Evolutionary conservation across 2,113 vertebrate species (phyloP), one percentile per base, ranked within the genome.

Genomic region (Atrichornis clamosus): DNA sequence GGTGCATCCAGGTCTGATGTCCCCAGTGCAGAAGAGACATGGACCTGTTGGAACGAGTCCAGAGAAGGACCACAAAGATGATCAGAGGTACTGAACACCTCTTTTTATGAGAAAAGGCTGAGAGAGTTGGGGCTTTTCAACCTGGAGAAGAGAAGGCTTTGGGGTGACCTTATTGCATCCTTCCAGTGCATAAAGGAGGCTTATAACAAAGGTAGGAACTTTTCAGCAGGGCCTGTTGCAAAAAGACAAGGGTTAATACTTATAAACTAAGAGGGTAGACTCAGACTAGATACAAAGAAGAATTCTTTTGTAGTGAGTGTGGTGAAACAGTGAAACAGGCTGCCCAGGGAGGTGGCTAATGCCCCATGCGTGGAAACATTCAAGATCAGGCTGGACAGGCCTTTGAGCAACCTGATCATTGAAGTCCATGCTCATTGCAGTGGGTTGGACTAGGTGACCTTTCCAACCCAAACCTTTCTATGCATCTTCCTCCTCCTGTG

Each of bases 31-130:
- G 5, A 2, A 41, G 1, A 1, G 15, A 23, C 12, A 30, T 4
- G 12, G 63, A 33, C 1, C 21, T 53, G 7, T 1, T 58, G 47
- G 11, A 64, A 1, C 0, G 0, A 11, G 16, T 2, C 59, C 32
- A 63, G 39, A 7, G 13, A 3, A 35, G 37, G 33, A 18, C 9
- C 42, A 41, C 14, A 2, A 15, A 42, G 13, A 20, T 6, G 3
- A 10, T 35, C 13, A 41, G 42, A 49, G 24, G 8, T 1, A 1
- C 60, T 28, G 20, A 69, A 0, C 9, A 35, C 5, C 21, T 76
- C 24, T 42, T 20, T 52, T 33, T 22, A 1, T 19, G 32, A 62
- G 1, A 11, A 53, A 7, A 90, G 19, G 47, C 14, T 92, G 73
- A 87, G 26, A 91, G 24, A 67, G 18, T 7, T 1, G 0, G 14